phyloP scores from a whole-genome alignment of 35 echinoderm and acorn worm genomes.

The Lytechinus variegatus region DNA sequence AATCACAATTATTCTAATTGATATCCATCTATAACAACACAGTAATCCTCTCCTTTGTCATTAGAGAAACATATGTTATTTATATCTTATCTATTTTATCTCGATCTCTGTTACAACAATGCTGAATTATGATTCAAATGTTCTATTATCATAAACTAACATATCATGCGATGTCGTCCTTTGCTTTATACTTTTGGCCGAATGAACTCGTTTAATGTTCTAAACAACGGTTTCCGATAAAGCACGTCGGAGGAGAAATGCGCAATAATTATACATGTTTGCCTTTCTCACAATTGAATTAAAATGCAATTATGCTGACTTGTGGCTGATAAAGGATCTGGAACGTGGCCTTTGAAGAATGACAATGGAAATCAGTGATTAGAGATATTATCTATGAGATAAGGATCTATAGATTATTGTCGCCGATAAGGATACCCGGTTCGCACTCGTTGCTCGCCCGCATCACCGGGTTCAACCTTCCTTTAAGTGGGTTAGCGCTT shows the following conservation, averaged over 20 bases:
- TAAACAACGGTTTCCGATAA: background rate
- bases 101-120: background rate
- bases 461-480: background rate
- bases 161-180: background rate
- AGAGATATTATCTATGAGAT: background rate
- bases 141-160: background rate
- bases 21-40: background rate
- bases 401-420: background rate
- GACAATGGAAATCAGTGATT: conserved; percentile 3
- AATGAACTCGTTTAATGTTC: background rate
- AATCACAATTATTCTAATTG: background rate
- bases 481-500: too few relatives aligned
- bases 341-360: background rate
- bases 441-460: background rate
- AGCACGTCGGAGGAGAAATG: background rate
- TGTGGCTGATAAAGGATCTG: background rate
- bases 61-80: background rate
- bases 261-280: background rate
- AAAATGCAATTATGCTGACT: background rate
- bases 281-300: background rate
- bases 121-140: background rate
- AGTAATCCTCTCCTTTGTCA: background rate
- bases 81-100: background rate
- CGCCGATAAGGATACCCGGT: background rate
- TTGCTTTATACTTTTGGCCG: background rate